Base-by-base conservation (phyloP, 1,140 invertebrate genomes). In the Heliconius congener region DNA sequence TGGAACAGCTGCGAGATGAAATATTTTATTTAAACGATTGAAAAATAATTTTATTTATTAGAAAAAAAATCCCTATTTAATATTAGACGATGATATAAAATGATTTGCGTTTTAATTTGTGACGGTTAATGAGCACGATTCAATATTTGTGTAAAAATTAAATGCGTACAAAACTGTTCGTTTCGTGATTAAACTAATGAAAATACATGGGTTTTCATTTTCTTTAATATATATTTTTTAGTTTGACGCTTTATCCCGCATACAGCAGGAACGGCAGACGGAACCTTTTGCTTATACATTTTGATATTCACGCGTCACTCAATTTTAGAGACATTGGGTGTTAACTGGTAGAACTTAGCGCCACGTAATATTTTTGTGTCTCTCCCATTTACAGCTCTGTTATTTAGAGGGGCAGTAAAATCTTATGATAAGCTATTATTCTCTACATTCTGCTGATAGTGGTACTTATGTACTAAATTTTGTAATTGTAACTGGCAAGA, bases 71-170 rank as follows among this genome's bases (percentile, higher is more conserved):
- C 8, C 60, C 27, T 3, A 66, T 66, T 66, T 66, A 66, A 66
- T 66, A 66, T 66, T 66, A 66, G 60, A 27, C n/a, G 57, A 60
- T 60, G 60, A 66, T 66, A 57, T n/a, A 66, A 66, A 66, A 66
- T 66, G 60, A 66, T 66, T 66, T 27, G 11, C 60, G 60, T 27
- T 66, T 60, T 52, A 60, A 60, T 60, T 60, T 60, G 55, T 23
- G 55, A 60, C 55, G 55, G 55, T 60, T 66, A 66, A 66, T 66
- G 60, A 66, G 60, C 60, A 23, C 60, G 60, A 66, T 66, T 66
- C 60, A 66, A 66, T 66, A 66, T 66, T 66, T 66, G 60, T 66
- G 60, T 66, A 60, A 60, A 60, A 60, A 60, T 60, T 23, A n/a
- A n/a, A 57, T 57, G n/a, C 55, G n/a, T 23, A 60, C 55, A 23